phyloP scores from a whole-genome alignment of 2,797 vertebrate species.

The Rhynchonycteris naso region DNA sequence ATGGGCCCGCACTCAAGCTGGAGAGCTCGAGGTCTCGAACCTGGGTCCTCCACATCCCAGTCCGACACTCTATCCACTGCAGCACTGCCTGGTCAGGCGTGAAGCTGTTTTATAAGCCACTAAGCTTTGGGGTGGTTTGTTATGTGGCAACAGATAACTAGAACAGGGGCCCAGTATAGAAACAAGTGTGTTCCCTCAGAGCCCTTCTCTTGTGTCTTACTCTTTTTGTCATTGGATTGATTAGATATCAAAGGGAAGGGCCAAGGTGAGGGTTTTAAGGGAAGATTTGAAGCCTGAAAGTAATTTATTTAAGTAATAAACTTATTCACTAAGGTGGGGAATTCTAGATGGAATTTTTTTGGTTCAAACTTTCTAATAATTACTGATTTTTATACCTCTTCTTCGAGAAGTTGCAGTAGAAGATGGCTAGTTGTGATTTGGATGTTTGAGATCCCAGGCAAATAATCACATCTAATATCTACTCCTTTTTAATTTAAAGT shows the following conservation, averaged over 20 bases:
- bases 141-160: background rate
- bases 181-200: background rate
- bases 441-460: background rate
- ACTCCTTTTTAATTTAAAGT: background rate
- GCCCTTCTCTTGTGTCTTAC: background rate
- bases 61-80: too few species aligned
- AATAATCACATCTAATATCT: background rate
- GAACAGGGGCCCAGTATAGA: background rate
- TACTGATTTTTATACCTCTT: background rate
- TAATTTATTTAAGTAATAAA: background rate
- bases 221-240: background rate
- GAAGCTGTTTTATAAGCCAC: background rate
- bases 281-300: background rate
- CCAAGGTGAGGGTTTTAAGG: background rate
- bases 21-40: too few species aligned
- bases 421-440: background rate
- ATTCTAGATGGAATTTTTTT: background rate
- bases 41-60: too few species aligned
- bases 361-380: background rate
- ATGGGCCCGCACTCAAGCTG: too few species aligned
- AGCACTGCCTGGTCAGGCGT: too few species aligned
- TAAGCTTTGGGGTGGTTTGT: background rate
- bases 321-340: background rate
- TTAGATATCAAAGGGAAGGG: background rate
- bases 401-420: background rate